Evolutionary conservation across 2,888 invertebrate species (phyloP).

Genomic region (Dryobotodes eremita): DNA sequence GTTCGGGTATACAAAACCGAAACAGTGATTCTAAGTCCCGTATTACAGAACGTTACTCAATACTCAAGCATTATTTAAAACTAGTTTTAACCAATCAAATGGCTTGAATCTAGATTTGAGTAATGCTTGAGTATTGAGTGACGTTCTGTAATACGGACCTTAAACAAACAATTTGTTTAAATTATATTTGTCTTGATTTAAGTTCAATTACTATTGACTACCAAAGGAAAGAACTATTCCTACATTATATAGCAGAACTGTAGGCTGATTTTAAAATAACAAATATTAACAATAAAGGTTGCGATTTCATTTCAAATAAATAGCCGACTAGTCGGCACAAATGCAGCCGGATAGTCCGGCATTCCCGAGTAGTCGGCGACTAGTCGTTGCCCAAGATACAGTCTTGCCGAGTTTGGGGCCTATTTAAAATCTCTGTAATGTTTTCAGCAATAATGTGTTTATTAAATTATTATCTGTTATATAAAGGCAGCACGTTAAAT

Average conservation of each 20-base stretch:
- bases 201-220: background rate
- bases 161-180: too few relatives aligned
- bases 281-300: background rate
- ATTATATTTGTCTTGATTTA: background rate
- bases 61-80: too few relatives aligned
- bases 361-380: background rate
- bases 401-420: too few relatives aligned
- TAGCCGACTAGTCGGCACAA: background rate
- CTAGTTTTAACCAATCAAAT: too few relatives aligned
- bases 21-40: background rate
- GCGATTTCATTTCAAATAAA: background rate
- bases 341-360: background rate
- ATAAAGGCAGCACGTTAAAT: background rate
- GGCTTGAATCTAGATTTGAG: too few relatives aligned
- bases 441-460: too few relatives aligned
- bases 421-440: too few relatives aligned
- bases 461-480: background rate
- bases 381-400: background rate
- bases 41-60: too few relatives aligned
- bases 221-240: background rate
- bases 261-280: background rate
- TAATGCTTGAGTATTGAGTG: too few relatives aligned
- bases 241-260: background rate
- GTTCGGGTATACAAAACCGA: background rate
- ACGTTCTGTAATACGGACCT: too few relatives aligned